Evolutionary conservation across 2,888 invertebrate genomes (phyloP).

Genomic region (Hypena proboscidalis): DNA sequence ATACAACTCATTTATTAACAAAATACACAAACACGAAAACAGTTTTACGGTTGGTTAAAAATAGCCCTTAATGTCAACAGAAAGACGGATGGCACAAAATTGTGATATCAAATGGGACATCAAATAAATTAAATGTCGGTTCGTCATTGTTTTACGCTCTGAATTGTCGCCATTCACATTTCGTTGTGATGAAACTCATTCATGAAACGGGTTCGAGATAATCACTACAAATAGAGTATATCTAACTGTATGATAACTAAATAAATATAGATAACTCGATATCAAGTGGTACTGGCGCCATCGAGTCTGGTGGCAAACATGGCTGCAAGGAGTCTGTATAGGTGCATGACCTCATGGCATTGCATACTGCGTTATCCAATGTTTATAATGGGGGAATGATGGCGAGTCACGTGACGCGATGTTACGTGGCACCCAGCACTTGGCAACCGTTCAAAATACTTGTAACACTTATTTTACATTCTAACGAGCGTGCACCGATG

Average conservation of each 20-base stretch:
- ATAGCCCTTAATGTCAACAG: slow-evolving; percentile 32
- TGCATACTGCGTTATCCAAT: slow-evolving; percentile 68
- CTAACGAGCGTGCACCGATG: slow-evolving; percentile 61
- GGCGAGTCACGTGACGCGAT: slow-evolving; percentile 57
- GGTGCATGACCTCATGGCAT: slow-evolving; percentile 71
- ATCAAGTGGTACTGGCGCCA: slow-evolving; percentile 63
- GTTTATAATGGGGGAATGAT: slow-evolving; percentile 68
- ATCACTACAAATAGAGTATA: slow-evolving; percentile 51
- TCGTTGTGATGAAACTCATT: slow-evolving; percentile 61
- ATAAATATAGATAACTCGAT: slow-evolving; percentile 68
- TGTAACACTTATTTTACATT: slow-evolving; percentile 72
- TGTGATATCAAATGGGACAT: slow-evolving; percentile 27
- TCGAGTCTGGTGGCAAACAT: slow-evolving; percentile 58
- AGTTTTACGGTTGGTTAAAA: slow-evolving; percentile 15
- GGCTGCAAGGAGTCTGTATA: slow-evolving; percentile 59
- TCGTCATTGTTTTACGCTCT: slow-evolving; percentile 76
- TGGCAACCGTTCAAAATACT: slow-evolving; percentile 72
- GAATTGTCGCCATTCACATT: slow-evolving; percentile 65
- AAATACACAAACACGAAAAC: slow-evolving; percentile 3
- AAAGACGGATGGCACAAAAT: slow-evolving; percentile 45
- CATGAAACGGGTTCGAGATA: slow-evolving; percentile 48
- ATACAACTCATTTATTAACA: slow-evolving; percentile 4
- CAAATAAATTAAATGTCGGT: slow-evolving; percentile 51
- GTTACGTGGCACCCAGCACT: slow-evolving; percentile 64
- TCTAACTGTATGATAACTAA: slow-evolving; percentile 54